These are phyloP conservation scores for Rhinogobio ventralis DNA, from an alignment of 2,797 vertebrate species.

Conservation along the genomic window DNA sequence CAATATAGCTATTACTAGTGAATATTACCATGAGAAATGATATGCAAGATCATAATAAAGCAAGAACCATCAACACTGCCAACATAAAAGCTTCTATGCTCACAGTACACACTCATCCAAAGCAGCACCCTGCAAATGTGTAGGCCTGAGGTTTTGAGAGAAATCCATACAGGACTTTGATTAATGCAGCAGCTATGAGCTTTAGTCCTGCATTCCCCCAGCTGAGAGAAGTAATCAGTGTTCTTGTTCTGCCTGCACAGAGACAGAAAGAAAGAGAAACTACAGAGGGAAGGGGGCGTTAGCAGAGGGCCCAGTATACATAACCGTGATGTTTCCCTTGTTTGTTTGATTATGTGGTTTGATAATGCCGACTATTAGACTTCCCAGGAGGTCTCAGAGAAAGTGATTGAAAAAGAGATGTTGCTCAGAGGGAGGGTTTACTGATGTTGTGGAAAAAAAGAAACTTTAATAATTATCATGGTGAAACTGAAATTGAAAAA, in stretches of 20 bases:
- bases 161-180: constrained; percentile 46
- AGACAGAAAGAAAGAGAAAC: constrained; percentile 35
- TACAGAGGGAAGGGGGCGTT: background rate
- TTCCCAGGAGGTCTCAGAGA: constrained; percentile 10
- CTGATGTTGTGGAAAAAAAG: too few species aligned
- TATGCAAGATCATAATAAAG: background rate
- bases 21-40: background rate
- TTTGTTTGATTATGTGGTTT: constrained; percentile 49
- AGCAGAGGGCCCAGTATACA: constrained; percentile 13
- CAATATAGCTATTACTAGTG: background rate
- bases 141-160: constrained; percentile 17
- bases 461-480: too few species aligned
- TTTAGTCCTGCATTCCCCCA: constrained; percentile 34
- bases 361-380: constrained; percentile 42
- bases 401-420: constrained; percentile 27
- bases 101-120: background rate
- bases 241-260: constrained; percentile 28
- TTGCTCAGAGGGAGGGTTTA: constrained; percentile 11
- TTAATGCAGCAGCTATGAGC: constrained; percentile 34
- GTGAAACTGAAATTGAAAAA: too few species aligned
- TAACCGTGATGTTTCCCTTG: constrained; percentile 35
- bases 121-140: constrained; percentile 14
- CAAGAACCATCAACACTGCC: background rate
- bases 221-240: constrained; percentile 34
- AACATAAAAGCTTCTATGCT: constrained; percentile 7